Conservation (phyloP, 2,888 invertebrate genomes). For the Cinara cedri region DNA sequence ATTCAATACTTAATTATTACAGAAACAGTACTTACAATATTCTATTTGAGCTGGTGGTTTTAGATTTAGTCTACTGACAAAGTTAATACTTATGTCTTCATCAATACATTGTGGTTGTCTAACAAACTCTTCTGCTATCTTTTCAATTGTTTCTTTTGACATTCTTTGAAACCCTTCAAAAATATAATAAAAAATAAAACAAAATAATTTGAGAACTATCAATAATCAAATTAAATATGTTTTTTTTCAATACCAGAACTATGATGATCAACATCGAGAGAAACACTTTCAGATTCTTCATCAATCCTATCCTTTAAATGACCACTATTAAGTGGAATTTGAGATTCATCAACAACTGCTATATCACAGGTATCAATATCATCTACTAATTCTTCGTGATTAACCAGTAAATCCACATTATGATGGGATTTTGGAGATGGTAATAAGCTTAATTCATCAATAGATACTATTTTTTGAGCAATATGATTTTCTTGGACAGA, state of each 20-base stretch:
- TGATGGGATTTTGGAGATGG: conserved; percentile 53
- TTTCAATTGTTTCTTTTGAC: conserved; percentile 55
- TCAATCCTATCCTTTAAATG: conserved; percentile 43
- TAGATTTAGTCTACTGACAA: conserved; percentile 37
- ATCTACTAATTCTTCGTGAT: conserved; percentile 47
- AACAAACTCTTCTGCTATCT: conserved; percentile 54
- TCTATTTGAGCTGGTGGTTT: conserved; percentile 12
- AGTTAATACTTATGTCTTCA: conserved; percentile 52
- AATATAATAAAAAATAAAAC: background rate
- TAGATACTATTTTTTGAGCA: conserved; percentile 45
- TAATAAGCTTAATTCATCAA: conserved; percentile 43
- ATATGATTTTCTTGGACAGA: conserved; percentile 45
- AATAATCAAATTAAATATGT: background rate
- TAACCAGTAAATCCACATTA: conserved; percentile 49
- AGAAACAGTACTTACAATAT: conserved; percentile 29
- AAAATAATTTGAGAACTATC: background rate
- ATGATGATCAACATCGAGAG: conserved; percentile 37
- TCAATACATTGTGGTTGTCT: conserved; percentile 49
- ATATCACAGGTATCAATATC: conserved; percentile 55
- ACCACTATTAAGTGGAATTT: conserved; percentile 41
- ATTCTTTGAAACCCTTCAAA: conserved; percentile 53
- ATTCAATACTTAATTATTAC: too few relatives aligned
- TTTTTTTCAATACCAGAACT: conserved; percentile 33
- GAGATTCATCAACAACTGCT: conserved; percentile 52
- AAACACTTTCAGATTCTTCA: conserved; percentile 39